Evolutionary conservation across 2,888 invertebrate species (phyloP).

Genomic region (Meiosimyza decipiens): DNA sequence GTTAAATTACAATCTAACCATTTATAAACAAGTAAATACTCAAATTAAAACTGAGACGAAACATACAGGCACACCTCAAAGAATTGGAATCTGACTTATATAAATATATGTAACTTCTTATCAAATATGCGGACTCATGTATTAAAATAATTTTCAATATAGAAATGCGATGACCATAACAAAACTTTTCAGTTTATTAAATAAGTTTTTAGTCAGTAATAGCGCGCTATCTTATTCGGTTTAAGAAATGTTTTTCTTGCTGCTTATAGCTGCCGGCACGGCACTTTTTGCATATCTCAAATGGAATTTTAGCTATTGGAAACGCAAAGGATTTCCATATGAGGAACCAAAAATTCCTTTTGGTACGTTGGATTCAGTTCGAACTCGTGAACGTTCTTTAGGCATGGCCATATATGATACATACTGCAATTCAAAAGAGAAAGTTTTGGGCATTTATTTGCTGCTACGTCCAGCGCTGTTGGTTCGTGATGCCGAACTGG

Average conservation of each 20-base stretch:
- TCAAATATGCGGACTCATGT: too few species aligned
- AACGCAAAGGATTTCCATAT: constrained; percentile 70
- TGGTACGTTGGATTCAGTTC: constrained; percentile 72
- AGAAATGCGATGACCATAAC: not conserved
- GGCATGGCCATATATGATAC: constrained; percentile 73
- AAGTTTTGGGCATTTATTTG: constrained; percentile 72
- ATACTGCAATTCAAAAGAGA: constrained; percentile 66
- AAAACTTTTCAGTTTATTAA: not conserved
- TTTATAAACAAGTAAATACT: too few species aligned
- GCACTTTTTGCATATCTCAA: constrained; percentile 51
- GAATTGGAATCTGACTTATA: too few species aligned
- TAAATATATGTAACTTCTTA: too few species aligned
- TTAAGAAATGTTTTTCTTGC: constrained; percentile 41
- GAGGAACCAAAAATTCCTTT: constrained; percentile 72
- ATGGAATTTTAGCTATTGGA: constrained; percentile 69
- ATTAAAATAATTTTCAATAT: not conserved
- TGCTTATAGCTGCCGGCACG: constrained; percentile 43
- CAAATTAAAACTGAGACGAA: too few species aligned
- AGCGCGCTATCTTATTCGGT: too few species aligned
- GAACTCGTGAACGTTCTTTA: constrained; percentile 71
- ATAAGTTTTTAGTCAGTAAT: not conserved
- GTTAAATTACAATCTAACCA: too few species aligned
- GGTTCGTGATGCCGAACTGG: constrained; percentile 73
- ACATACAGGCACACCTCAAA: too few species aligned
- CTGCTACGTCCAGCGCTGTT: constrained; percentile 73